Evolutionary conservation across 2,113 vertebrate species (phyloP).

Genomic region (Carollia perspicillata): DNA sequence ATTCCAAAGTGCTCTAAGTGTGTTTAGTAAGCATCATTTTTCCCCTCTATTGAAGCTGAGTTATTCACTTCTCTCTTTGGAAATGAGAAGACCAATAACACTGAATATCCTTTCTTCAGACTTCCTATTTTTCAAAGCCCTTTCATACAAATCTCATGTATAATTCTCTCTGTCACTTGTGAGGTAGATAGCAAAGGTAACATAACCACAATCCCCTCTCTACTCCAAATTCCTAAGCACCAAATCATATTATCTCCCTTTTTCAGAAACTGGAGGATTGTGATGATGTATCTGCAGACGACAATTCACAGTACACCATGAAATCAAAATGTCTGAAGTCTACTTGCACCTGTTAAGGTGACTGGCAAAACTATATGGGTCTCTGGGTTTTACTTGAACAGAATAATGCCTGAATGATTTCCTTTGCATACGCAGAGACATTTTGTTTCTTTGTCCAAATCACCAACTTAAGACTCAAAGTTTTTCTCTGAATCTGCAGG

Average conservation of each 20-base stretch:
- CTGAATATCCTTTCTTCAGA: background rate
- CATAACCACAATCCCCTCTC: background rate
- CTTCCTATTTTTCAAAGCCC: conserved; percentile 6
- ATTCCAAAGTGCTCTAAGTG: background rate
- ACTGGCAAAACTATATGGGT: background rate
- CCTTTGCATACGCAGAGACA: background rate
- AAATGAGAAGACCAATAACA: background rate
- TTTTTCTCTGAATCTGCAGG: background rate
- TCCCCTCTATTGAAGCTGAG: background rate
- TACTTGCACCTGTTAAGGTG: background rate
- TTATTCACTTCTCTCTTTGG: background rate
- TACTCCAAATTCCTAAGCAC: background rate
- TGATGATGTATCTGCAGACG: background rate
- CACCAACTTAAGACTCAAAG: background rate
- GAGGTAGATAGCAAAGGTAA: background rate
- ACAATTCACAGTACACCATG: background rate
- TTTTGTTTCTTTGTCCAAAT: background rate
- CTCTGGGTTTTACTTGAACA: conserved; percentile 8
- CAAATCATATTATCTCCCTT: background rate
- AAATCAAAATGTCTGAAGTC: background rate
- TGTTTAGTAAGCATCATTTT: background rate
- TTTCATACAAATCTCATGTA: background rate
- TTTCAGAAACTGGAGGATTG: background rate
- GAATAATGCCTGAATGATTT: background rate
- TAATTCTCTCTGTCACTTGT: background rate